Percentiles rank a stretch among this genome's conserved stretches.
Conservation (phyloP, 1,140 invertebrate genomes). For the Bradynema listronoti region DNA sequence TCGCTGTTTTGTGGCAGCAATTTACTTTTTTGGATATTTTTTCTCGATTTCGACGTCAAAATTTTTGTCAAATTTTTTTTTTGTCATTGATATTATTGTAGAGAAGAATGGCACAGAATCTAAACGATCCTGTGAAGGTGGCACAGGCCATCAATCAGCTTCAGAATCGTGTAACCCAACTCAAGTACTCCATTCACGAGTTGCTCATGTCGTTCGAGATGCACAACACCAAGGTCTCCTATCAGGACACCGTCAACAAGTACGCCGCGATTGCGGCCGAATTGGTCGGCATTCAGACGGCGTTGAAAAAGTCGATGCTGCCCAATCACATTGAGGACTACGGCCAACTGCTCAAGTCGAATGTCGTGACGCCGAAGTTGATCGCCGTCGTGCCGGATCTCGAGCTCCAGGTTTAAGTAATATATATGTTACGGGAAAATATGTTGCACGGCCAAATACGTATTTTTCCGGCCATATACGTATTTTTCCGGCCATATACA, state of each 20-base stretch:
- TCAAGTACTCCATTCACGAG: constrained; percentile 21
- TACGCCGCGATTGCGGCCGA: constrained; percentile 18
- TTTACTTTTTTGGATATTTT: no score
- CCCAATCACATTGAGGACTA: constrained; percentile 16
- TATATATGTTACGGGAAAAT: no score
- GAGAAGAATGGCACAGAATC: no score
- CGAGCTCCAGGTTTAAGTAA: constrained; percentile 18
- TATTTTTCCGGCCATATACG: no score
- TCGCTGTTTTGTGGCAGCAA: no score
- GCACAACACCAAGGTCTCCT: constrained; percentile 22
- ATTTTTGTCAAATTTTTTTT: neutral
- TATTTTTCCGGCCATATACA: no score
- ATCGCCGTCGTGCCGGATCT: constrained; percentile 20
- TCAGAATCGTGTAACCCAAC: constrained; percentile 13
- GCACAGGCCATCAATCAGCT: constrained; percentile 11
- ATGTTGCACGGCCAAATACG: no score
- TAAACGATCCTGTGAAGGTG: no score
- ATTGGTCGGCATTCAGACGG: constrained; percentile 16
- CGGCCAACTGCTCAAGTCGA: constrained; percentile 22
- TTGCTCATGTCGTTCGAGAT: constrained; percentile 18
- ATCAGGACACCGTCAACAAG: constrained; percentile 22
- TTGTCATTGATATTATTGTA: no score
- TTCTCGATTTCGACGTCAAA: neutral
- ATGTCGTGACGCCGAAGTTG: constrained; percentile 20
- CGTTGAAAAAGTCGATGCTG: constrained; percentile 13